Evolutionary conservation across 2,797 vertebrate species (phyloP), one percentile per base, ranked within the genome.

Genomic region (Ptychobarbus kaznakovi): DNA sequence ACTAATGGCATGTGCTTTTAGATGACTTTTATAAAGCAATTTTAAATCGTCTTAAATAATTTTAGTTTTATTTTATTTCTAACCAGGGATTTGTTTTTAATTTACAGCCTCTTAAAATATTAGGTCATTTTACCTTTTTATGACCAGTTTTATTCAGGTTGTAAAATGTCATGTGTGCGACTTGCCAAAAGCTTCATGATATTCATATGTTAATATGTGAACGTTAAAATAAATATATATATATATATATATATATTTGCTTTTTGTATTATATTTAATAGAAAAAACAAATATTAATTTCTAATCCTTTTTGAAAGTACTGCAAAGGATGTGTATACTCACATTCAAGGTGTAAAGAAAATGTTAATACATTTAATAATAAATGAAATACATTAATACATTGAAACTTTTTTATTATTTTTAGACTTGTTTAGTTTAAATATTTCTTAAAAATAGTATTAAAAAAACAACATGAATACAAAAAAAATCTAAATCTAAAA

Each of bases 1-100:
- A 78, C 78, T 73, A 80, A 81, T 85, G 58, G 49, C 58, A 65
- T 83, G 56, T 81, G 76, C 78, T 82, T 63, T 66, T 25, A 53
- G 78, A 83, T 13, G 58, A 74, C 53, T 89, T 68, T 88, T 68
- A 56, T 58, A 56, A 12, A n/a, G 40, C 9, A 13, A n/a, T 20
- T 46, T 65, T 32, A 56, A 58, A 68, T 51, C n/a, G 32, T 63
- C 51, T 38, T 15, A n/a, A 75, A 63, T 5, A 1, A 1, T 35
- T 65, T 15, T 32, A 0, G 32, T 32, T 3, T 66, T 25, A 40
- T 40, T 75, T 56, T 22, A 22, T 38, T 66, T 66, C 35, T 1
- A 56, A 58, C 20, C 13, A 6, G 49, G 74, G 11, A 35, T 35
- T 38, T 76, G 18, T 18, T 32, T 25, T 28, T 22, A 2, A 13